These are phyloP conservation scores for Hesperophylax magnus DNA, from an alignment of 1,140 invertebrate genomes.

Conservation along the genomic window DNA sequence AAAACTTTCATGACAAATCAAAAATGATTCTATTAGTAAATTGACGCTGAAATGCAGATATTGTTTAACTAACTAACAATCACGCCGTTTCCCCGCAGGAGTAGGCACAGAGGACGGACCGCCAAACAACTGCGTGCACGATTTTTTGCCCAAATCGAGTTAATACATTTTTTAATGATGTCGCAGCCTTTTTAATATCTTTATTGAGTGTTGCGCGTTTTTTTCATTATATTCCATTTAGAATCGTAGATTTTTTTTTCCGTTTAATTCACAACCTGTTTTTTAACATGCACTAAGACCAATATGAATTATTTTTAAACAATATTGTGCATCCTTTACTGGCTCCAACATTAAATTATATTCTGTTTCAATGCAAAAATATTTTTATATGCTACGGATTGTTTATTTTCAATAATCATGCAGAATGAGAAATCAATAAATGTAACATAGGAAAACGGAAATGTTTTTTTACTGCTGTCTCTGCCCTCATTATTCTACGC, in stretches of 20 bases:
- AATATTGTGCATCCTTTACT: neutral
- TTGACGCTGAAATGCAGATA: too few relatives aligned
- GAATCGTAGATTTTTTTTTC: constrained; percentile 15
- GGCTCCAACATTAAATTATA: neutral
- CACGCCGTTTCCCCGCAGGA: too few relatives aligned
- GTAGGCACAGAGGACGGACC: too few relatives aligned
- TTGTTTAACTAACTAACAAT: too few relatives aligned
- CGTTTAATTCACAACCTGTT: constrained; percentile 2
- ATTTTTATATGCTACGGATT: constrained; percentile 2
- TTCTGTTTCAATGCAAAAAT: neutral
- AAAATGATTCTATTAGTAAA: too few relatives aligned
- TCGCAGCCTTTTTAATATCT: neutral
- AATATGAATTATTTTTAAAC: neutral
- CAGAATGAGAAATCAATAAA: constrained; percentile 23
- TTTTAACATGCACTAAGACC: neutral
- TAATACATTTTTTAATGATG: neutral
- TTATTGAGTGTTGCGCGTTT: neutral
- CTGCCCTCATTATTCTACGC: too few relatives aligned
- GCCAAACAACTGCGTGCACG: too few relatives aligned
- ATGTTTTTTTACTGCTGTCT: neutral
- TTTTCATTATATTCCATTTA: constrained; percentile 35
- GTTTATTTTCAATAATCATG: neutral
- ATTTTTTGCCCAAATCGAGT: neutral
- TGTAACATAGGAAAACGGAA: constrained; percentile 19
- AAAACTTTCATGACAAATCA: too few relatives aligned